Evolutionary conservation across 2,888 invertebrate genomes (phyloP).

Genomic region (Xestia ashworthii): DNA sequence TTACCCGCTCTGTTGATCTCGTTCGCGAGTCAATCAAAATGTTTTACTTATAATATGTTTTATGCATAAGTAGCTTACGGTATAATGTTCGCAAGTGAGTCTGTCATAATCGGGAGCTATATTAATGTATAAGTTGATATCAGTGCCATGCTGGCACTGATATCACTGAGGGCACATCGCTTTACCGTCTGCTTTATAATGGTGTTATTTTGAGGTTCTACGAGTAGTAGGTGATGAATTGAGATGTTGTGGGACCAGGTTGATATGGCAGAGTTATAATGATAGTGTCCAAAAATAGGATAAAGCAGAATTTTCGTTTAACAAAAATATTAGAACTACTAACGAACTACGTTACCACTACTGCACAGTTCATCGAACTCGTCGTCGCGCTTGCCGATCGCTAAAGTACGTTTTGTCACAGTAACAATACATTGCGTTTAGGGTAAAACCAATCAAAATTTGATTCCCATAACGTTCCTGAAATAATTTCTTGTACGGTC

Average conservation of each 20-base stretch:
- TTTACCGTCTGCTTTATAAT: conserved; percentile 20
- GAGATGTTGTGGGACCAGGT: not conserved
- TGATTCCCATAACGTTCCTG: no score
- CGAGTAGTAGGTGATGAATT: not conserved
- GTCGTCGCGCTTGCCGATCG: no score
- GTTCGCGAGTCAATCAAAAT: conserved; percentile 41
- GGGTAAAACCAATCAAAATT: no score
- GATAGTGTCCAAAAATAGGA: no score
- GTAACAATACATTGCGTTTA: no score
- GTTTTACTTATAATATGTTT: conserved; percentile 5
- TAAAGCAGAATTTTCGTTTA: no score
- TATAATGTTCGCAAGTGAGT: conserved; percentile 12
- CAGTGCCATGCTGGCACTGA: conserved; percentile 18
- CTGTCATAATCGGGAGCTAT: not conserved
- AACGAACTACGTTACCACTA: no score
- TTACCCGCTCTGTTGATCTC: conserved; percentile 32
- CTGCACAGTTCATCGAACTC: no score
- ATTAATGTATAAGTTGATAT: conserved; percentile 23
- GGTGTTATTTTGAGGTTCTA: conserved; percentile 27
- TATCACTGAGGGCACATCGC: conserved; percentile 28
- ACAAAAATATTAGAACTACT: no score
- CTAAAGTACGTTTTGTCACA: no score
- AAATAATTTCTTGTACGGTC: no score
- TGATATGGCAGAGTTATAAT: not conserved
- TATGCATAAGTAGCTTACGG: not conserved